Conservation (phyloP, 2,113 vertebrate species). For the Cisticola juncidis region DNA sequence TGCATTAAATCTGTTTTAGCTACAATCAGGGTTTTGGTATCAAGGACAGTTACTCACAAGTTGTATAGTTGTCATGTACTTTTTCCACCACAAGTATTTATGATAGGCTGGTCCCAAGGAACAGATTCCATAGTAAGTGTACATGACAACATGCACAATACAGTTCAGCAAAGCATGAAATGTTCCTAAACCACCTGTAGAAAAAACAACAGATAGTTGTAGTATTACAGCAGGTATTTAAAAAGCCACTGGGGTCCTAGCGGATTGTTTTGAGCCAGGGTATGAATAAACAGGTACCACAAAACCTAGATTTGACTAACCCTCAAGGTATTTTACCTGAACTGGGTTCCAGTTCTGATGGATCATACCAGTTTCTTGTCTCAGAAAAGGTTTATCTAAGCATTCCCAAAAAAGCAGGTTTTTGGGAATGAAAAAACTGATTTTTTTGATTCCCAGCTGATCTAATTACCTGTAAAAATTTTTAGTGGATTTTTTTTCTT, state of each 20-base stretch:
- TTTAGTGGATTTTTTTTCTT: not conserved
- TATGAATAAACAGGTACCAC: not conserved
- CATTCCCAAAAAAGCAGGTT: not conserved
- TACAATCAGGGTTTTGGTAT: not conserved
- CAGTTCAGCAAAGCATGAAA: constrained; percentile 95
- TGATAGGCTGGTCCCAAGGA: constrained; percentile 90
- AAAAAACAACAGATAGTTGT: not conserved
- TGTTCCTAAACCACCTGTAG: constrained; percentile 90
- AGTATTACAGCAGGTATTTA: not conserved
- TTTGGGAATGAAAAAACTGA: no score
- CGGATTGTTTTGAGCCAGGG: not conserved
- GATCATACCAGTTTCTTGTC: not conserved
- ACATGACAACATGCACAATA: constrained; percentile 94
- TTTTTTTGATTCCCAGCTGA: not conserved
- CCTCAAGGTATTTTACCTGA: not conserved
- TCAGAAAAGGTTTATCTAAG: not conserved
- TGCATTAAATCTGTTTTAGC: not conserved
- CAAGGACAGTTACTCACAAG: constrained; percentile 80
- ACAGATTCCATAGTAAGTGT: constrained; percentile 91
- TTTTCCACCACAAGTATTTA: constrained; percentile 98
- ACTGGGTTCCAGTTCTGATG: not conserved
- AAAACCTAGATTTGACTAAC: not conserved
- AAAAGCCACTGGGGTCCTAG: not conserved
- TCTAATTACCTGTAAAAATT: not conserved
- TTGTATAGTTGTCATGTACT: constrained; percentile 92